A percentile compares a stretch with the other conserved stretches of the same genome.
Evolutionary conservation across 1,140 invertebrate genomes (phyloP).

Genomic region (Zaprionus davidi): DNA sequence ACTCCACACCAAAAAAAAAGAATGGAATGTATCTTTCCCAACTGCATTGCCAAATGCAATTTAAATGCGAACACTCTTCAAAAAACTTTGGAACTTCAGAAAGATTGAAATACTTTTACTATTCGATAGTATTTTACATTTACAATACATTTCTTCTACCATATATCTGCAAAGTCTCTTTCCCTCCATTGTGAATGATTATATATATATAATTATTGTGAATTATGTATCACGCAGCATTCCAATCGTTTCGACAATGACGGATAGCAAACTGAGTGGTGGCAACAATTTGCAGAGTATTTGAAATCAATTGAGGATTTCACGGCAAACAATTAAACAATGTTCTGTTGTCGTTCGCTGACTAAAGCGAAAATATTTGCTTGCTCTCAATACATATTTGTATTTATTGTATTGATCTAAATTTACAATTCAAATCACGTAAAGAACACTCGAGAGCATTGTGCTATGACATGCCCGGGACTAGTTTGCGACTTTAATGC

Average conservation of each 20-base stretch:
- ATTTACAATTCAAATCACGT: constrained; percentile 5
- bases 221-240: constrained; percentile 40
- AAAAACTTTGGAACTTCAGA: constrained; percentile 25
- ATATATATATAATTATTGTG: constrained; percentile 58
- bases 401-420: not conserved
- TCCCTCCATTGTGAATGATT: constrained; percentile 50
- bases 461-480: too few species aligned
- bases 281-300: constrained; percentile 11
- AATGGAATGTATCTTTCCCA: constrained; percentile 61
- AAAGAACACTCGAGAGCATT: not conserved
- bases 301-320: not conserved
- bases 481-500: not conserved
- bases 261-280: too few species aligned
- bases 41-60: constrained; percentile 75
- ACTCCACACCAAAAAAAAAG: constrained; percentile 14
- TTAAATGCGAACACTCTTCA: constrained; percentile 51
- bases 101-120: constrained; percentile 7
- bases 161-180: too few species aligned
- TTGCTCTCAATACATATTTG: not conserved
- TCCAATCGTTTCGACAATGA: constrained; percentile 1
- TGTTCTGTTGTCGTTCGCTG: not conserved
- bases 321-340: not conserved
- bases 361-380: not conserved
- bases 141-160: too few species aligned
- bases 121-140: too few species aligned